phyloP scores from a whole-genome alignment of 1,140 invertebrate species.

The Bombus balteatus region DNA sequence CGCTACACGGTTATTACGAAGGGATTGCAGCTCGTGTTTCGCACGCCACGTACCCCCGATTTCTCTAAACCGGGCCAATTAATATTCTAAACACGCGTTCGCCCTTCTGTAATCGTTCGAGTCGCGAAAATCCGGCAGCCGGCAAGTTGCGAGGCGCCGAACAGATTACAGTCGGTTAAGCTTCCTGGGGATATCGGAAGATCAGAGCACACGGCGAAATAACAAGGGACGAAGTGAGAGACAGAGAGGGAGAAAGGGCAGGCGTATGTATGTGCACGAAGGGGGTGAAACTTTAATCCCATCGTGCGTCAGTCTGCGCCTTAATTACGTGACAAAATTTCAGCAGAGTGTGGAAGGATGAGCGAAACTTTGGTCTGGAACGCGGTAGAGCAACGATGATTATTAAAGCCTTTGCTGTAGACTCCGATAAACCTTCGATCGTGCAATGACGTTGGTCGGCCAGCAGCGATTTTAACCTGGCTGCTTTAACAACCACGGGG shows the following conservation, averaged over 20 bases:
- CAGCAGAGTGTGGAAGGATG: conserved; percentile 32
- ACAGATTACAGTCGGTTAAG: conserved; percentile 72
- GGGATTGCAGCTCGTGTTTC: conserved; percentile 9
- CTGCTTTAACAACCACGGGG: conserved; percentile 42
- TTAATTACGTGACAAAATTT: conserved; percentile 67
- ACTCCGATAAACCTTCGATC: conserved; percentile 19
- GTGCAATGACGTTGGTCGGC: background rate
- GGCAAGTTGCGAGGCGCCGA: conserved; percentile 60
- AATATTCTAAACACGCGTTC: conserved; percentile 72
- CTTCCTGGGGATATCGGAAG: conserved; percentile 53
- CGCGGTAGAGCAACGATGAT: background rate
- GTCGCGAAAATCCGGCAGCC: conserved; percentile 65
- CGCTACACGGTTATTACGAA: conserved; percentile 25
- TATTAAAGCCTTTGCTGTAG: conserved; percentile 2
- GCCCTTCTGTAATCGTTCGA: conserved; percentile 56
- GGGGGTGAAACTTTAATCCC: conserved; percentile 58
- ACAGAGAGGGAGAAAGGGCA: background rate
- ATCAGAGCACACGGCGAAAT: conserved; percentile 57
- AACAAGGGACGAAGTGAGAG: conserved; percentile 34
- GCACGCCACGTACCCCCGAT: conserved; percentile 59
- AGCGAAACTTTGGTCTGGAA: conserved; percentile 21
- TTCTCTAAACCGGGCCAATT: conserved; percentile 70
- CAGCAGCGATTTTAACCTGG: background rate
- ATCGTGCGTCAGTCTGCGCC: conserved; percentile 48
- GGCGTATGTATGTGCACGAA: background rate